These are phyloP conservation scores for Toxostoma redivivum DNA, from an alignment of 2,113 vertebrate genomes.

Conservation along the genomic window DNA sequence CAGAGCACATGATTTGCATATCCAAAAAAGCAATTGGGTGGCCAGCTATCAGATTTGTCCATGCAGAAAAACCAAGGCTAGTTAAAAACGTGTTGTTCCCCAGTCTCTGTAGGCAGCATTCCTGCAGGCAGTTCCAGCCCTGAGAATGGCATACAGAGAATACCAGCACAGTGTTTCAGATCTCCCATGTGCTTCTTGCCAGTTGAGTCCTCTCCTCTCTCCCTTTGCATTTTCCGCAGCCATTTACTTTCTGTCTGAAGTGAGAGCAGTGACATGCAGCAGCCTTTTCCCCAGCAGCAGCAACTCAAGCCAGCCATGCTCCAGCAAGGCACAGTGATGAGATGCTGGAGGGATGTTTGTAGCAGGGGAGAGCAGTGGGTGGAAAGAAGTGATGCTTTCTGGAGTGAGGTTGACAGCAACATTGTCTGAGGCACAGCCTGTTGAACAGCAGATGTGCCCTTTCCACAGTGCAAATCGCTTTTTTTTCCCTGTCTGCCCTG, in stretches of 20 bases:
- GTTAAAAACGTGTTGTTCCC: not conserved
- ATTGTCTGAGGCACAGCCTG: not conserved
- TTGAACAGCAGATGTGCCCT: not conserved
- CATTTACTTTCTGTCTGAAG: not conserved
- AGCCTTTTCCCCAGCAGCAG: not conserved
- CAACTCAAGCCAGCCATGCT: not conserved
- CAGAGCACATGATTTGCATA: conserved; percentile 3
- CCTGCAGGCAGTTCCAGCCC: not conserved
- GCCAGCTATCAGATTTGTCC: not conserved
- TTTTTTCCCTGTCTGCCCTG: not conserved
- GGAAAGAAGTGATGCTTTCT: conserved; percentile 20
- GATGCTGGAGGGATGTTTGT: not conserved
- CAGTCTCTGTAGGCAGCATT: not conserved
- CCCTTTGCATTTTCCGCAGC: not conserved
- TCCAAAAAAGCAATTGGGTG: not conserved
- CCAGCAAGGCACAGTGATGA: not conserved
- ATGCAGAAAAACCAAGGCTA: not conserved
- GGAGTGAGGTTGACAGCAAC: not conserved
- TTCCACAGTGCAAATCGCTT: not conserved
- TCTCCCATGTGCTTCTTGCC: not conserved
- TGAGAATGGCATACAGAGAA: not conserved
- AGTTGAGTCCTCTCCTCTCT: not conserved
- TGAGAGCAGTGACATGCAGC: not conserved
- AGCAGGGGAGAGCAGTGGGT: not conserved
- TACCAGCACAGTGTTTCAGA: not conserved